Conservation (phyloP, 2,113 vertebrate genomes). For the Falco punctatus region DNA sequence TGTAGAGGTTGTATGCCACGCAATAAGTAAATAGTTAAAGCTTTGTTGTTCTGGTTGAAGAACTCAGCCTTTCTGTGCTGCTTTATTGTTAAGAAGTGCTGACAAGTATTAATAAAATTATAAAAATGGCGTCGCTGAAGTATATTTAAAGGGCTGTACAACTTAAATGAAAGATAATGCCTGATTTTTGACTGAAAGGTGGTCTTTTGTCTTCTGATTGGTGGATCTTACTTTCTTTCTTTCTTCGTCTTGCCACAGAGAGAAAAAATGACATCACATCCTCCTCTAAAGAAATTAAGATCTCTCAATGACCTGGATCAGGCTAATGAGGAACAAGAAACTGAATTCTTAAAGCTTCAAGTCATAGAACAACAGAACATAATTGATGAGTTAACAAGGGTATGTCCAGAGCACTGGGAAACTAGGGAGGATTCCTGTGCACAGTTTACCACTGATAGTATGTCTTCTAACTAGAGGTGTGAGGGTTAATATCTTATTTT, state of each 20-base stretch:
- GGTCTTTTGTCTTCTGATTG: neutral
- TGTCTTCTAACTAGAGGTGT: neutral
- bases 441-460: neutral
- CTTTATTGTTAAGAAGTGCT: neutral
- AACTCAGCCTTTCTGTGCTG: neutral
- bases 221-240: neutral
- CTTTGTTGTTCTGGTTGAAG: neutral
- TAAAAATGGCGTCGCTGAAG: neutral
- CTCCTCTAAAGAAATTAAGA: conserved; percentile 94
- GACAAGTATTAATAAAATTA: neutral
- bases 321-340: conserved; percentile 96
- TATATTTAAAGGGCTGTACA: neutral
- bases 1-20: neutral
- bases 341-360: conserved; percentile 96
- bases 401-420: conserved; percentile 57
- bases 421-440: neutral
- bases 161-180: neutral
- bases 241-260: conserved; percentile 78
- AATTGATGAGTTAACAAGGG: conserved; percentile 86
- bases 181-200: neutral
- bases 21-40: neutral
- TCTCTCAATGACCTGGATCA: conserved; percentile 98
- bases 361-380: conserved; percentile 97
- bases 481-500: neutral
- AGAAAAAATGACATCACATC: conserved; percentile 93